These are phyloP conservation scores for Philereme vetulata DNA, from an alignment of 2,888 invertebrate genomes.

Conservation along the genomic window DNA sequence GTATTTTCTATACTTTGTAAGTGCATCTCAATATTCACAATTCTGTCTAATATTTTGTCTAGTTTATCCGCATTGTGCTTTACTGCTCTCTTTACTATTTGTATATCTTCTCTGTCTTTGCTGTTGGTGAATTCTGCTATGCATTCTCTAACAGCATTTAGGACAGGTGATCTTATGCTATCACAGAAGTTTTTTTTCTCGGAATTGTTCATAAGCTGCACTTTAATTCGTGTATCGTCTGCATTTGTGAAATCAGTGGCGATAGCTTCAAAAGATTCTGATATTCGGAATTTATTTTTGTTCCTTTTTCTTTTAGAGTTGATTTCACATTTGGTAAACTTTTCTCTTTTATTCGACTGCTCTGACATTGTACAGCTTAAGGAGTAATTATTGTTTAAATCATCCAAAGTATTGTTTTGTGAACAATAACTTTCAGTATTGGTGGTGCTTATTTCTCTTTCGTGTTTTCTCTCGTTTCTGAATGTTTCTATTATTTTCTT, in stretches of 20 bases:
- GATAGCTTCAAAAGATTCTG: constrained; percentile 69
- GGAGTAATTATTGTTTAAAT: constrained; percentile 66
- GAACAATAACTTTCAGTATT: constrained; percentile 60
- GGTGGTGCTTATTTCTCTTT: constrained; percentile 49
- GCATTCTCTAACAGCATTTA: constrained; percentile 64
- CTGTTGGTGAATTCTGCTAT: constrained; percentile 53
- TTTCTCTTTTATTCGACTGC: constrained; percentile 54
- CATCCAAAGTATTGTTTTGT: constrained; percentile 65
- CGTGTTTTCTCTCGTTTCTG: constrained; percentile 46
- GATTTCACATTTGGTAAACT: constrained; percentile 48
- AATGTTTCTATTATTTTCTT: constrained; percentile 52
- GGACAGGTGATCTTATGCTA: constrained; percentile 62
- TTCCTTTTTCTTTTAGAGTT: constrained; percentile 40
- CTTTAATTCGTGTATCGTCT: constrained; percentile 64
- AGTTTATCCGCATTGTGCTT: constrained; percentile 57
- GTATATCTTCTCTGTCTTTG: constrained; percentile 47
- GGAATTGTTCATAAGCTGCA: constrained; percentile 70
- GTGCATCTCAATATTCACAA: constrained; percentile 61
- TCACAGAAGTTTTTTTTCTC: constrained; percentile 65
- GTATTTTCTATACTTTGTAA: constrained; percentile 32
- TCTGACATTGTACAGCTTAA: constrained; percentile 66
- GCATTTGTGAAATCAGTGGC: constrained; percentile 55
- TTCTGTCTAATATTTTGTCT: constrained; percentile 58
- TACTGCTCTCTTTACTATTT: constrained; percentile 51
- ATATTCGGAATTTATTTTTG: constrained; percentile 51